These are phyloP conservation scores for Pontoporia blainvillei DNA, from an alignment of 2,113 vertebrate species.

Conservation along the genomic window DNA sequence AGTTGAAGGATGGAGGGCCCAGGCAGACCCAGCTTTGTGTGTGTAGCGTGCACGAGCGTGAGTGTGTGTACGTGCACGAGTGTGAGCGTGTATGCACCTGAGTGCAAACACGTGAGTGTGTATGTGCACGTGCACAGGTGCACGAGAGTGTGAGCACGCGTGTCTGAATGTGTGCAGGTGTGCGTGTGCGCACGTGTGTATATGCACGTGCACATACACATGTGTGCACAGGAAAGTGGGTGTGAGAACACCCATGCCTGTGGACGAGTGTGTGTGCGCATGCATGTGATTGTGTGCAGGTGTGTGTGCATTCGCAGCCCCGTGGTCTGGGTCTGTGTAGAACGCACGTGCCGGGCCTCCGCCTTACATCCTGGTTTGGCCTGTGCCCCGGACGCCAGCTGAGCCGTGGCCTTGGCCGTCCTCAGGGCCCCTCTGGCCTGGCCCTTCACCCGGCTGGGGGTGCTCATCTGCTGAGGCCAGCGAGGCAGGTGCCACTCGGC, in stretches of 20 bases:
- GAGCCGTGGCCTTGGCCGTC: neutral
- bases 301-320: fast-evolving
- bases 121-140: neutral
- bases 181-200: fast-evolving
- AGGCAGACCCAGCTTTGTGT: neutral
- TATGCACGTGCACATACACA: neutral
- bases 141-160: too few relatives aligned
- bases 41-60: neutral
- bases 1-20: neutral
- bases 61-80: neutral
- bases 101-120: neutral
- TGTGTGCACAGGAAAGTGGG: neutral
- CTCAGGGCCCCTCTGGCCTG: too few relatives aligned
- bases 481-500: neutral
- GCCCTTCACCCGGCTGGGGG: neutral
- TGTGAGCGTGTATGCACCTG: neutral
- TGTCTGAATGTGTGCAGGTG: neutral
- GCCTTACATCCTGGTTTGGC: neutral
- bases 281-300: neutral
- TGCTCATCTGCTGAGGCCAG: neutral
- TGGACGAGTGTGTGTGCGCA: too few relatives aligned
- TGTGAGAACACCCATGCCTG: neutral
- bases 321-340: neutral
- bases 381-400: neutral
- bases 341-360: fast-evolving